Conservation (phyloP, 2,797 vertebrate species). For the Distichodus sexfasciatus region DNA sequence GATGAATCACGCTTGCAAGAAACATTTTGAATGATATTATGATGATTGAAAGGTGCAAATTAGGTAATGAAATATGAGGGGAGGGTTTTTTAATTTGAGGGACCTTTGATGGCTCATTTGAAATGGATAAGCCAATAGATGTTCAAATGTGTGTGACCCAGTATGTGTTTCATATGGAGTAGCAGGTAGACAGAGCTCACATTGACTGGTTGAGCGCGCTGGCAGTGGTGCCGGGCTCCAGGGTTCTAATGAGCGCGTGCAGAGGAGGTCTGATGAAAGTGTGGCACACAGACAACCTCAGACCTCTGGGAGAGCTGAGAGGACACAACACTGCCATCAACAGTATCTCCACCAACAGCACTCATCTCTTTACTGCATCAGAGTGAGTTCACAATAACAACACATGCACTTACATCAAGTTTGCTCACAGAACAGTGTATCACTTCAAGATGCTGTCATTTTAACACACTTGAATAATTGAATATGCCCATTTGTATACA, state of each 20-base stretch:
- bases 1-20: too few relatives aligned
- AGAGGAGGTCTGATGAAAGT: constrained; percentile 88
- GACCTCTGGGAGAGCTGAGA: constrained; percentile 81
- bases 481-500: background rate
- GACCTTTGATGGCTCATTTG: too few relatives aligned
- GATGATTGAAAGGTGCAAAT: too few relatives aligned
- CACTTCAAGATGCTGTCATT: background rate
- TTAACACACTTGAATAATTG: background rate
- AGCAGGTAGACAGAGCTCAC: constrained; percentile 87
- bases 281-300: constrained; percentile 84
- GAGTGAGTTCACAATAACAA: constrained; percentile 91
- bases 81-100: too few relatives aligned
- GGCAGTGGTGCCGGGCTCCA: constrained; percentile 78
- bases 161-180: constrained; percentile 32
- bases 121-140: too few relatives aligned
- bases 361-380: constrained; percentile 90
- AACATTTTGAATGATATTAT: too few relatives aligned
- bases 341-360: constrained; percentile 86
- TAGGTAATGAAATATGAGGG: too few relatives aligned
- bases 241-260: constrained; percentile 85
- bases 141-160: background rate
- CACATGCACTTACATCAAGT: background rate
- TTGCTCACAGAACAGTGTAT: background rate
- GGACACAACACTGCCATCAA: constrained; percentile 94
- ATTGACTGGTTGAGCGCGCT: constrained; percentile 90